A percentile compares a stretch with the other conserved stretches of the same genome.
Evolutionary conservation across 2,888 invertebrate genomes (phyloP).

Genomic region (Eustalomyia histrio): DNA sequence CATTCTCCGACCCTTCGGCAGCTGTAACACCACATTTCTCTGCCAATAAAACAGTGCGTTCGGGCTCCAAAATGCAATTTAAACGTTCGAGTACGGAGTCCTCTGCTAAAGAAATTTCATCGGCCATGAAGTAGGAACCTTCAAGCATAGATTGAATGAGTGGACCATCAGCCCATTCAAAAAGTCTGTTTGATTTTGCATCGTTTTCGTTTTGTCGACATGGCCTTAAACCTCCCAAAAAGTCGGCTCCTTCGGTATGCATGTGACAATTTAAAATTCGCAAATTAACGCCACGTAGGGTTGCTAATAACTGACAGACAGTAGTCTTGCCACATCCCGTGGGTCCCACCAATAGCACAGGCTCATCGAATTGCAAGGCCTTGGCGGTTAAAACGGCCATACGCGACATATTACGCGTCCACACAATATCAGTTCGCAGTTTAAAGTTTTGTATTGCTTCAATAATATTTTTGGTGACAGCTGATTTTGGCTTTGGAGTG

Average conservation of each 20-base stretch:
- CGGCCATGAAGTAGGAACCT: slow-evolving; percentile 94
- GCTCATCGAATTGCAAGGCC: slow-evolving; percentile 94
- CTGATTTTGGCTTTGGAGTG: slow-evolving; percentile 83
- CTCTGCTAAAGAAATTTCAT: slow-evolving; percentile 99
- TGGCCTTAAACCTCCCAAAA: slow-evolving; percentile 96
- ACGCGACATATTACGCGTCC: slow-evolving; percentile 95
- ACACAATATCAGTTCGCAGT: slow-evolving; percentile 88
- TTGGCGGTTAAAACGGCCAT: slow-evolving; percentile 89
- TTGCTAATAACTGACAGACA: slow-evolving; percentile 92
- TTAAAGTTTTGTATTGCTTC: slow-evolving; percentile 83
- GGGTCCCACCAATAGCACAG: slow-evolving; percentile 96
- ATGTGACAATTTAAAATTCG: slow-evolving; percentile 97
- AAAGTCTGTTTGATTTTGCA: slow-evolving; percentile 81
- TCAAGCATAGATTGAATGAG: slow-evolving; percentile 93
- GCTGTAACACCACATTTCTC: slow-evolving; percentile 89
- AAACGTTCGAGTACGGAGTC: slow-evolving; percentile 98
- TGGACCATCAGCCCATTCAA: slow-evolving; percentile 99
- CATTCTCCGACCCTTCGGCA: slow-evolving; percentile 69
- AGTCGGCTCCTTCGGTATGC: slow-evolving; percentile 99
- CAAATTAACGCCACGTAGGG: slow-evolving; percentile 84
- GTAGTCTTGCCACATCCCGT: slow-evolving; percentile 99
- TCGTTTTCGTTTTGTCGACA: slow-evolving; percentile 79
- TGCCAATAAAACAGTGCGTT: slow-evolving; percentile 92
- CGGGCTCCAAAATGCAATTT: slow-evolving; percentile 97
- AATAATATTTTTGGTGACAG: slow-evolving; percentile 87